Conservation (phyloP, 2,797 vertebrate species). For the Sparidentex hasta region DNA sequence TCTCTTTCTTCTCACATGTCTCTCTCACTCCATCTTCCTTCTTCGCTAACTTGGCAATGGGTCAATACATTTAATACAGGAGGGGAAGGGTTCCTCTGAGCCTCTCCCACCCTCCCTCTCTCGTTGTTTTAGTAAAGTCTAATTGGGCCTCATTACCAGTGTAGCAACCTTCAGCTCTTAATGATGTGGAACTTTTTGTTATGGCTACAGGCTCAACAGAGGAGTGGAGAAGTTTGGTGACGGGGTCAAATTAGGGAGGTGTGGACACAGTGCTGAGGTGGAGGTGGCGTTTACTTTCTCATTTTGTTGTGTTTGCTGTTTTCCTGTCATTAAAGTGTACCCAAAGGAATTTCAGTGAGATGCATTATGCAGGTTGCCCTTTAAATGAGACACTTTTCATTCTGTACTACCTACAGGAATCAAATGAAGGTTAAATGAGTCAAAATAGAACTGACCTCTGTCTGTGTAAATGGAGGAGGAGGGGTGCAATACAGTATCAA, state of each 20-base stretch:
- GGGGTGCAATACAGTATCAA: not conserved
- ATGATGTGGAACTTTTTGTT: slow-evolving; percentile 85
- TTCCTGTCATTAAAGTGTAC: slow-evolving; percentile 49
- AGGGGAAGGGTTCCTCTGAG: slow-evolving; percentile 57
- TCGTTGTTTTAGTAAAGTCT: slow-evolving; percentile 72
- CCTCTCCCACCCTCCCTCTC: slow-evolving; percentile 15
- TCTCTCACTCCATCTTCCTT: not conserved
- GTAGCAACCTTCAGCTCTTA: slow-evolving; percentile 80
- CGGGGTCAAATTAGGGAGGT: slow-evolving; percentile 61
- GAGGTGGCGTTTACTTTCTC: slow-evolving; percentile 29
- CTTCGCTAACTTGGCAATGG: slow-evolving; percentile 49
- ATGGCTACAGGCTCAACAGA: slow-evolving; percentile 70
- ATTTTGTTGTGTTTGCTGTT: slow-evolving; percentile 60
- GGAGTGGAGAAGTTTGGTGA: slow-evolving; percentile 46
- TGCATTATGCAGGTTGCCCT: slow-evolving; percentile 60
- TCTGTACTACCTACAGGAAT: slow-evolving; percentile 16
- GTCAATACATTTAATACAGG: slow-evolving; percentile 68
- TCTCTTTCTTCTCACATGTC: rapidly evolving
- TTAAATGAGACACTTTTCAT: slow-evolving; percentile 47
- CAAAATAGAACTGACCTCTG: not conserved
- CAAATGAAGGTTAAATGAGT: slow-evolving; percentile 37
- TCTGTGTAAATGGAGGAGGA: not conserved
- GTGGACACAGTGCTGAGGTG: slow-evolving; percentile 30
- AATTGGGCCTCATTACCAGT: slow-evolving; percentile 84
- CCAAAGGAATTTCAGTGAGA: slow-evolving; percentile 38